Percentiles rank a stretch among this genome's conserved stretches.
phyloP scores from a whole-genome alignment of 2,113 vertebrate genomes.

The Orycteropus afer region DNA sequence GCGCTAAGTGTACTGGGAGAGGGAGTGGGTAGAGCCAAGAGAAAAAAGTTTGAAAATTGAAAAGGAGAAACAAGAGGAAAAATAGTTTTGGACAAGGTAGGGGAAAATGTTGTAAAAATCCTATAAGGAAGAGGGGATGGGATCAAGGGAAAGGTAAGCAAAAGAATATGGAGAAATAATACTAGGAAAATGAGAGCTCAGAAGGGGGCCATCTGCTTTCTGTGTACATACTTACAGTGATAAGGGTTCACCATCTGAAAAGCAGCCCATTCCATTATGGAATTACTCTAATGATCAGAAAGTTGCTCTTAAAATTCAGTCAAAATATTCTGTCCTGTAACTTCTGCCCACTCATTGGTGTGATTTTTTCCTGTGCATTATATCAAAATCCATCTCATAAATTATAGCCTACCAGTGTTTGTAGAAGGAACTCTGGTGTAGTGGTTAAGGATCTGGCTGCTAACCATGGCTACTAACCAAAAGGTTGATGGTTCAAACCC shows the following conservation, averaged over 20 bases:
- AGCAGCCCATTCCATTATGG: background rate
- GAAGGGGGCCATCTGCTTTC: background rate
- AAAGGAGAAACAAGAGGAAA: slow-evolving; percentile 6
- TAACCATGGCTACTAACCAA: too few species aligned
- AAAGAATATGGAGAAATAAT: background rate
- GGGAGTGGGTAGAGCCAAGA: background rate
- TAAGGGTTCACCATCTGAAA: background rate
- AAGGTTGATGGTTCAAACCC: too few species aligned
- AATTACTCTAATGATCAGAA: slow-evolving; percentile 9
- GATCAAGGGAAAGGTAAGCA: slow-evolving; percentile 28
- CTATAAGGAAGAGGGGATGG: background rate
- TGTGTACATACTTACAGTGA: background rate
- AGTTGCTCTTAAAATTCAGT: slow-evolving; percentile 30
- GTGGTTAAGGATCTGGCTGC: too few species aligned
- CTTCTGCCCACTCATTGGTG: background rate
- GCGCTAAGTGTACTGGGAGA: background rate
- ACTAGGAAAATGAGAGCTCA: background rate
- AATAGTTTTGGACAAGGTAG: background rate
- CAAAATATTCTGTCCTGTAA: background rate
- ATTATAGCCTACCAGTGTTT: background rate
- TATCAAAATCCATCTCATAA: background rate
- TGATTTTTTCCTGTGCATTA: background rate
- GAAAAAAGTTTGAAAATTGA: background rate
- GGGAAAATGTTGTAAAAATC: background rate
- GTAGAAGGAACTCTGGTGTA: too few species aligned